These are phyloP conservation scores for Setophaga kirtlandii DNA, from an alignment of 2,113 vertebrate genomes.

Conservation along the genomic window DNA sequence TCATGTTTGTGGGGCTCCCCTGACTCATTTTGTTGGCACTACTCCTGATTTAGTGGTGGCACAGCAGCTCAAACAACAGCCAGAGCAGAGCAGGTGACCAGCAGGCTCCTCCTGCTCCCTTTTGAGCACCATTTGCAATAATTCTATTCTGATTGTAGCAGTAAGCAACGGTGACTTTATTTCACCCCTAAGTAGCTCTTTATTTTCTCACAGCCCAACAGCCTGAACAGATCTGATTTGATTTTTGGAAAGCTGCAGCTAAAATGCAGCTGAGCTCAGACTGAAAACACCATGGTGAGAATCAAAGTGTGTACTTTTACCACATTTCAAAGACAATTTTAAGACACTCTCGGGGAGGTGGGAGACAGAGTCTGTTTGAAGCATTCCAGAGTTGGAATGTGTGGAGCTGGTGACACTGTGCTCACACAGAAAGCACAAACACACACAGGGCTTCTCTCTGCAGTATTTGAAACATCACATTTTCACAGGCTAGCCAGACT, in stretches of 20 bases:
- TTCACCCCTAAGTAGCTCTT: neutral
- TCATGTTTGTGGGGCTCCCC: neutral
- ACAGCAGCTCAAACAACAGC: neutral
- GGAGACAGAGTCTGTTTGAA: neutral
- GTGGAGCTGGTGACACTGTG: neutral
- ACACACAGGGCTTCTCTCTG: rapidly evolving
- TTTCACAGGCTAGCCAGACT: neutral
- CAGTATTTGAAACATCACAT: neutral
- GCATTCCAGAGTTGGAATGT: neutral
- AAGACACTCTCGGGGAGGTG: neutral
- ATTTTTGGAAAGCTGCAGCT: neutral
- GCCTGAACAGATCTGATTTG: neutral
- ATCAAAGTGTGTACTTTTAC: neutral
- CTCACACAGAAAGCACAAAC: neutral
- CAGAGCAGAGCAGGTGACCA: neutral
- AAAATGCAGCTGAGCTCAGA: neutral
- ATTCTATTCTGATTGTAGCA: neutral
- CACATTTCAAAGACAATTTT: neutral
- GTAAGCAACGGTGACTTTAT: neutral
- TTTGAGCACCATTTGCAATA: neutral
- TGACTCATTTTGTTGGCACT: neutral
- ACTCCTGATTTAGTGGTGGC: neutral
- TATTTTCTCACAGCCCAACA: neutral
- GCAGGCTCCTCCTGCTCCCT: neutral
- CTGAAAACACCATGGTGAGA: neutral